These are phyloP conservation scores for Nasonia vitripennis DNA, from an alignment of 1,140 invertebrate genomes.

Conservation along the genomic window DNA sequence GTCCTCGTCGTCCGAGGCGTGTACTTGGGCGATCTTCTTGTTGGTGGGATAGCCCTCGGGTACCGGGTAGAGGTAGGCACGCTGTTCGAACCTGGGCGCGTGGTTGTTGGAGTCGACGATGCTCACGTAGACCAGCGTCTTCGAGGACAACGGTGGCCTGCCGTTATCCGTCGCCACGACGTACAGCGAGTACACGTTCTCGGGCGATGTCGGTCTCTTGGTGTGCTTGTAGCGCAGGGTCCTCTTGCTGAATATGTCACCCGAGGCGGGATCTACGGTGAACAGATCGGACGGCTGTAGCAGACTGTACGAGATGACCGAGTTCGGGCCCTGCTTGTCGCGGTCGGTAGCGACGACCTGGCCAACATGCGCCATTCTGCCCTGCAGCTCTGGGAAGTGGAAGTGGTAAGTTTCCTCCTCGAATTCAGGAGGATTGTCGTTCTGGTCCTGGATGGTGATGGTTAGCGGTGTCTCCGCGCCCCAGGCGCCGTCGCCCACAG, in stretches of 20 bases:
- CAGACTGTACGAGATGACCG: constrained; percentile 92
- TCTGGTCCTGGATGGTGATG: constrained; percentile 95
- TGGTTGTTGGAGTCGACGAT: constrained; percentile 94
- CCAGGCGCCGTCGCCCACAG: constrained; percentile 92
- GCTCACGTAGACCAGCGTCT: constrained; percentile 89
- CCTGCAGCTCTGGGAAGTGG: constrained; percentile 91
- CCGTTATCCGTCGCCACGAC: constrained; percentile 94
- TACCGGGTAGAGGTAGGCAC: constrained; percentile 87
- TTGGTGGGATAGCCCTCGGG: constrained; percentile 84
- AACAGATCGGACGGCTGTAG: constrained; percentile 94
- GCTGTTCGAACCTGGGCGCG: constrained; percentile 85
- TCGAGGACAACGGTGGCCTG: constrained; percentile 91
- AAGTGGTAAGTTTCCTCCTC: constrained; percentile 91
- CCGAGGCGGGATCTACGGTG: constrained; percentile 91
- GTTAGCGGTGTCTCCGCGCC: constrained; percentile 90
- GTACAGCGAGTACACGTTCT: constrained; percentile 90
- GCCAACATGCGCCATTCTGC: constrained; percentile 87
- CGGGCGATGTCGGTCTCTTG: constrained; percentile 84
- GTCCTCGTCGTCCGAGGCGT: constrained; percentile 86
- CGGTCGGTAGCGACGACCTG: constrained; percentile 91
- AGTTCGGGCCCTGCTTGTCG: constrained; percentile 96
- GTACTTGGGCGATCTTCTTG: constrained; percentile 82
- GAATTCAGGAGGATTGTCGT: constrained; percentile 95
- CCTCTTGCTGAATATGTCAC: constrained; percentile 91
- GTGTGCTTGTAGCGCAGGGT: constrained; percentile 88